phyloP scores from a whole-genome alignment of 2,113 vertebrate genomes.

The Nyctereutes procyonoides region DNA sequence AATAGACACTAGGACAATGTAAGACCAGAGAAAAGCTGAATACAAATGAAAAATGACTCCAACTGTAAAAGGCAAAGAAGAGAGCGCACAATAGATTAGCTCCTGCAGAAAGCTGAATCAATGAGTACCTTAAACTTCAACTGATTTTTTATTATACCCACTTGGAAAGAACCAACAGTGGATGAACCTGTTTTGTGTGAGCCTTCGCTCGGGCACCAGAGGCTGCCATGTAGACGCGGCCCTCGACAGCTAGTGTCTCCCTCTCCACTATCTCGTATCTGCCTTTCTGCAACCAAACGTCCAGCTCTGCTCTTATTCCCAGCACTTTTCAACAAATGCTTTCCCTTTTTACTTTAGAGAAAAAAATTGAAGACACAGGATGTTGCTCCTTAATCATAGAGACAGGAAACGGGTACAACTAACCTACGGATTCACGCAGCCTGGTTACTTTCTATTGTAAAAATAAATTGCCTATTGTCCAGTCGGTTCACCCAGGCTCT shows the following conservation, averaged over 20 bases:
- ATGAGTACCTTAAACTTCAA: not conserved
- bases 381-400: not conserved
- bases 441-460: not conserved
- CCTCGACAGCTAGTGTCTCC: not conserved
- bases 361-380: not conserved
- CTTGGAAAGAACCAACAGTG: not conserved
- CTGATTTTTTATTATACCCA: not conserved
- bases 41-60: not conserved
- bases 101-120: not conserved
- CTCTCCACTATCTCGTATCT: not conserved
- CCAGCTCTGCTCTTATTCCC: not conserved
- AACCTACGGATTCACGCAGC: too few relatives aligned
- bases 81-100: not conserved
- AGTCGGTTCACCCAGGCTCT: not conserved
- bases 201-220: not conserved
- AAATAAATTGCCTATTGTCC: not conserved
- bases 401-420: not conserved
- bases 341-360: not conserved
- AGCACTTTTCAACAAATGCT: not conserved
- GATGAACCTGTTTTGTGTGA: not conserved
- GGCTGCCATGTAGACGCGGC: too few relatives aligned
- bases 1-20: not conserved
- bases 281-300: not conserved
- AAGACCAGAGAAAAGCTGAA: not conserved
- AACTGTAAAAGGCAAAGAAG: not conserved